Evolutionary conservation across 2,888 invertebrate genomes (phyloP).

Genomic region (Oligia fasciuncula): DNA sequence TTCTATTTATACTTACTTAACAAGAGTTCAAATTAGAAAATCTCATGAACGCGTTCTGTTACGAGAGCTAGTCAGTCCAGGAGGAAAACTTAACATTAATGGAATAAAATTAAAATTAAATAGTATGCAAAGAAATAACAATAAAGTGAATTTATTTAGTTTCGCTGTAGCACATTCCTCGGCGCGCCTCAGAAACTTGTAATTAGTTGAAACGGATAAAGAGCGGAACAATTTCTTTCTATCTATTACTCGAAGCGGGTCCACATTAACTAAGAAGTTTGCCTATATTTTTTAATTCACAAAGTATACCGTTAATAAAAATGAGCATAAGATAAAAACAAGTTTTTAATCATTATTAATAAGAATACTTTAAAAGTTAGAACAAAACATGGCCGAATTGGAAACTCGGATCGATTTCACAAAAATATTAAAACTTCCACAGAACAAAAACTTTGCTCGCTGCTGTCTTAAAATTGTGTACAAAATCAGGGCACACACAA

Average conservation of each 20-base stretch:
- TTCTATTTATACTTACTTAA: conserved; percentile 22
- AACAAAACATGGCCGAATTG: conserved; percentile 36
- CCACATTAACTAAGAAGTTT: conserved; percentile 34
- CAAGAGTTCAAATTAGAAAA: conserved; percentile 6
- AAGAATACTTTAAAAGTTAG: conserved; percentile 24
- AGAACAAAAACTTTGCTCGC: conserved; percentile 46
- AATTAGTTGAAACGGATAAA: conserved; percentile 74
- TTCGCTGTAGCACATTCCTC: conserved; percentile 65
- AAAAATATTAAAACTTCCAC: conserved; percentile 42
- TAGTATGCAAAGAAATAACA: conserved; percentile 55
- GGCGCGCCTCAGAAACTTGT: conserved; percentile 67
- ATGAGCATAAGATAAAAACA: neutral
- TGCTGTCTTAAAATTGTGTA: conserved; percentile 44
- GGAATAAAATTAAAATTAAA: conserved; percentile 52
- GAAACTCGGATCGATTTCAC: conserved; percentile 49
- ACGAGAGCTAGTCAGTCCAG: conserved; percentile 2
- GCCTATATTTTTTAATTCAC: conserved; percentile 26
- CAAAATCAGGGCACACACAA: conserved; percentile 61
- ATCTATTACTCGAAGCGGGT: conserved; percentile 42
- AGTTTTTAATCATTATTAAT: conserved; percentile 37
- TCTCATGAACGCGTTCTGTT: conserved; percentile 9
- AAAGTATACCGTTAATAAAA: conserved; percentile 14
- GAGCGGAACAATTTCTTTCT: conserved; percentile 66
- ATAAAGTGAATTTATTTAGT: conserved; percentile 58
- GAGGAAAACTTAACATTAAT: conserved; percentile 40